Conservation (phyloP, 1,140 invertebrate species). For the Bicyclus anynana region DNA sequence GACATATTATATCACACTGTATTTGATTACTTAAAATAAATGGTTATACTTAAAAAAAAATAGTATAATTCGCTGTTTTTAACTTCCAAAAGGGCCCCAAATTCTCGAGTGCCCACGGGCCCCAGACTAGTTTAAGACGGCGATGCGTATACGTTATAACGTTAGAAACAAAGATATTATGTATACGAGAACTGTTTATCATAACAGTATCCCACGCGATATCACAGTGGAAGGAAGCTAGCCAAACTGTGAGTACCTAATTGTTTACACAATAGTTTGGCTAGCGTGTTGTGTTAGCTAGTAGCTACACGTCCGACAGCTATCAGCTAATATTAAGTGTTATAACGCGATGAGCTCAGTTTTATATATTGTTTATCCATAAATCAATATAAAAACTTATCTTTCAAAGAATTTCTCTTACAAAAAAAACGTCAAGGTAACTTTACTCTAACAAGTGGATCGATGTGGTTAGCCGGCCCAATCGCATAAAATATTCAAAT, state of each 20-base stretch:
- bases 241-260: neutral
- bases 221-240: neutral
- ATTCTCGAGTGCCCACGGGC: no score
- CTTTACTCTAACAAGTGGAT: neutral
- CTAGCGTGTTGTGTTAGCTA: neutral
- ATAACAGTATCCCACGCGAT: neutral
- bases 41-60: no score
- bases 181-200: neutral
- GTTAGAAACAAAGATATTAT: no score
- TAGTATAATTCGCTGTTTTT: no score
- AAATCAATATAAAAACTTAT: no score
- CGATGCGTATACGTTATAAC: no score
- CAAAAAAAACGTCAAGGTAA: neutral
- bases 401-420: neutral
- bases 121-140: no score
- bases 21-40: no score
- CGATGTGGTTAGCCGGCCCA: neutral
- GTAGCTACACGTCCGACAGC: neutral
- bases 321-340: neutral
- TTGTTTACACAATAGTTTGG: neutral
- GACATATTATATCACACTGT: no score
- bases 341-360: neutral
- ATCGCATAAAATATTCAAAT: slow-evolving; percentile 3
- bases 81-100: no score
- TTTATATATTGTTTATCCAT: neutral